Evolutionary conservation across 2,888 invertebrate species (phyloP), one percentile per base, ranked within the genome.

Genomic region (Archaeoteleia sp.): DNA sequence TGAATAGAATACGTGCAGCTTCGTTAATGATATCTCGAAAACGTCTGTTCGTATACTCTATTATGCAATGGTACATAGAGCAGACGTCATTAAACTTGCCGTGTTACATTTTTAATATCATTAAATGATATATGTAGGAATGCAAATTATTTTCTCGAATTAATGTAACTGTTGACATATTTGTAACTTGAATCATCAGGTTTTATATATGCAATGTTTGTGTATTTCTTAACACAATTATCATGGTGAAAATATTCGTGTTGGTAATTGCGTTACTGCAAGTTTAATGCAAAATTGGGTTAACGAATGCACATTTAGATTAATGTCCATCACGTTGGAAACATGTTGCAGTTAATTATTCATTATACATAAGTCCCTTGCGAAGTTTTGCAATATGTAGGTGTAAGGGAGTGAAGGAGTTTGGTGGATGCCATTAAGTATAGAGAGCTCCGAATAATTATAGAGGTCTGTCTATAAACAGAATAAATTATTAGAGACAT

Each of bases 11-110:
- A 61, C 15, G 35, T 39, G 30, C 30, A 14, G 32, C 23, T 32
- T 51, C 39, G 39, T 10, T 45, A 61, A 61, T 61, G 45, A 45
- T 60, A 60, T 60, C 60, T 60, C 32, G 32, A 45, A 46, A 23
- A 20, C 40, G 25, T 34, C 48, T 32, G 54, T 54, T 34, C 35
- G 40, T 43, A 20, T 32, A 42, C 53, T 42, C 23, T 32, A 42
- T 25, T 10, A 15, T 25, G 42, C 9, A 53, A 42, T 53, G 42
- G 42, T 8, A 1, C 20, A 14, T 10, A 34, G 34, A 53, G 43
- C 32, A 29, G 39, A 55, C 34, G 30, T 46, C 46, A 46, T 55
- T 46, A 55, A 39, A 55, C 8, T 17, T 6, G 17, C 14, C n/a
- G n/a, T n/a, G n/a, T n/a, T n/a, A n/a, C 7, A n/a, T 39, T 9